Conservation (phyloP, 2,888 invertebrate genomes). For the Stramonita haemastoma region DNA sequence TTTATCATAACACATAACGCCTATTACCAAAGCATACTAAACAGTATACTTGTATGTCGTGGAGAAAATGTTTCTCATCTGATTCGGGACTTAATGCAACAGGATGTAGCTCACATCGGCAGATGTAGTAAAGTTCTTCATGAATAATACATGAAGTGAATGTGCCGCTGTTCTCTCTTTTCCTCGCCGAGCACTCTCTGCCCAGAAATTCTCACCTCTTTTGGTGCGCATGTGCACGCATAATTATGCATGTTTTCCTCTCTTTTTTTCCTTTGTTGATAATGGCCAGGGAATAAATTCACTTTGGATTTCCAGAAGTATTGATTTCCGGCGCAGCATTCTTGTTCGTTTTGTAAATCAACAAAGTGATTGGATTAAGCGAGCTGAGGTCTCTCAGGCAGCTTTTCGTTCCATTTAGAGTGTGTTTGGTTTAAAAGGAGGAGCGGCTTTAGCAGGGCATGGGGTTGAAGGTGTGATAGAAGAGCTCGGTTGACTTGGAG, state of each 20-base stretch:
- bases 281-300: neutral
- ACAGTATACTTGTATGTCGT: no score
- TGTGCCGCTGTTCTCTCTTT: neutral
- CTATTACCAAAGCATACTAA: no score
- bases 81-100: no score
- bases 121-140: no score
- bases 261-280: neutral
- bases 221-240: neutral
- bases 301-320: neutral
- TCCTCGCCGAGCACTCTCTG: neutral
- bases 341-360: neutral
- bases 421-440: no score
- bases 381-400: neutral
- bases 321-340: neutral
- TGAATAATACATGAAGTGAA: conserved; percentile 4
- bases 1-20: no score
- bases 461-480: no score
- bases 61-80: no score
- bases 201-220: neutral
- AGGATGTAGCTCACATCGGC: no score
- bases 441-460: no score
- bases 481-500: no score
- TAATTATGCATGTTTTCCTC: neutral
- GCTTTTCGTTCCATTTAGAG: neutral
- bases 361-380: conserved; percentile 2